phyloP scores from a whole-genome alignment of 1,140 invertebrate species.

The Bicyclus anynana region DNA sequence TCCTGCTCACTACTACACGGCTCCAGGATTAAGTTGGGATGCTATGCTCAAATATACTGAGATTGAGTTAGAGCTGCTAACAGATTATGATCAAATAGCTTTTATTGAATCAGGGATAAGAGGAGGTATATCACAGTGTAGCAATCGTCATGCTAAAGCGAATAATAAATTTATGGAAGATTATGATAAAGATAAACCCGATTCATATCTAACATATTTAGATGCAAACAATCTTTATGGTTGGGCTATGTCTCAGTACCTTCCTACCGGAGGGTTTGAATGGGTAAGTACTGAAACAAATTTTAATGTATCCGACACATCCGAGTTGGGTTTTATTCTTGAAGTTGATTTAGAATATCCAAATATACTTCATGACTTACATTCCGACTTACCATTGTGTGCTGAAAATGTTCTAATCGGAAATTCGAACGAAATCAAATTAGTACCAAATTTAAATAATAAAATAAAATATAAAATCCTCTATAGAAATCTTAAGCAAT shows the following conservation, averaged over 20 bases:
- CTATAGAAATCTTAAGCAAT: constrained; percentile 68
- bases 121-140: constrained; percentile 55
- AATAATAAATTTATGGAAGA: constrained; percentile 69
- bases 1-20: constrained; percentile 50
- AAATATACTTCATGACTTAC: constrained; percentile 60
- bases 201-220: constrained; percentile 55
- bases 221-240: constrained; percentile 80
- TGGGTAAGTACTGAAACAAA: constrained; percentile 53
- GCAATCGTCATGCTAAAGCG: constrained; percentile 54
- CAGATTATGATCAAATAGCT: constrained; percentile 59
- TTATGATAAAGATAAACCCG: constrained; percentile 52
- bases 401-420: constrained; percentile 42
- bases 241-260: constrained; percentile 61
- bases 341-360: constrained; percentile 61
- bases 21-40: constrained; percentile 59
- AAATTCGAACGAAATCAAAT: constrained; percentile 19
- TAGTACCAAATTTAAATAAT: too few relatives aligned
- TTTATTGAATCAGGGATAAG: constrained; percentile 62
- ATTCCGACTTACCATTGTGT: constrained; percentile 75
- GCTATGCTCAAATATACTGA: constrained; percentile 7
- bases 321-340: constrained; percentile 73
- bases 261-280: constrained; percentile 66
- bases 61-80: constrained; percentile 60
- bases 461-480: too few relatives aligned
- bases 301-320: constrained; percentile 58